These are phyloP conservation scores for Epizoanthus stellaris DNA, from an alignment of 92 coral and sea anemone species.

Conservation along the genomic window DNA sequence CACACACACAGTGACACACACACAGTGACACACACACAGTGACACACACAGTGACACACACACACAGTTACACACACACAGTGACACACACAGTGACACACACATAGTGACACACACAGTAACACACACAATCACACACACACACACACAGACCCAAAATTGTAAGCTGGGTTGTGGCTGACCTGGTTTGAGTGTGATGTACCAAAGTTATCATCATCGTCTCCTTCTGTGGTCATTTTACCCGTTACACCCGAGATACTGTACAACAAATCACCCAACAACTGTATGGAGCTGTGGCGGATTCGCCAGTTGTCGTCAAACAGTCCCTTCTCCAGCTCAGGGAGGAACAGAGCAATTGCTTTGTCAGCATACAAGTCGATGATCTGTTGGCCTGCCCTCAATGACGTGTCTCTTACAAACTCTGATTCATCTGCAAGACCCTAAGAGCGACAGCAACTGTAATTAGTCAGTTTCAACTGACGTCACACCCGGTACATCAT, in stretches of 20 bases:
- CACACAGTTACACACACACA: too few relatives aligned
- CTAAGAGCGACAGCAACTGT: conserved; percentile 26
- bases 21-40: too few relatives aligned
- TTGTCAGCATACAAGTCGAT: conserved; percentile 92
- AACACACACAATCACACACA: too few relatives aligned
- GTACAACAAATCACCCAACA: conserved; percentile 92
- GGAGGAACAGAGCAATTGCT: conserved; percentile 92
- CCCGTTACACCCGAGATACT: conserved; percentile 97
- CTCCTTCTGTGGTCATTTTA: conserved; percentile 98
- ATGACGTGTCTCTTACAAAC: conserved; percentile 95
- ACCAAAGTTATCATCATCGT: conserved; percentile 98
- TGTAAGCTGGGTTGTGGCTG: background rate
- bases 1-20: background rate
- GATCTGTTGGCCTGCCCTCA: conserved; percentile 96
- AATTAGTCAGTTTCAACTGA: too few relatives aligned
- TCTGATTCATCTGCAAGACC: conserved; percentile 98
- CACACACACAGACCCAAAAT: background rate
- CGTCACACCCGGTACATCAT: background rate
- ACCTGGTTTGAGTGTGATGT: conserved; percentile 96
- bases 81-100: background rate
- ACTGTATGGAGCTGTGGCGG: conserved; percentile 89
- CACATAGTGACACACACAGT: too few relatives aligned
- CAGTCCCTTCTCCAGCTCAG: conserved; percentile 91
- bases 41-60: too few relatives aligned
- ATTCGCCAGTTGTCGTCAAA: conserved; percentile 99